Base-by-base conservation (phyloP, 2,797 vertebrate species). In the Lacerta agilis region DNA sequence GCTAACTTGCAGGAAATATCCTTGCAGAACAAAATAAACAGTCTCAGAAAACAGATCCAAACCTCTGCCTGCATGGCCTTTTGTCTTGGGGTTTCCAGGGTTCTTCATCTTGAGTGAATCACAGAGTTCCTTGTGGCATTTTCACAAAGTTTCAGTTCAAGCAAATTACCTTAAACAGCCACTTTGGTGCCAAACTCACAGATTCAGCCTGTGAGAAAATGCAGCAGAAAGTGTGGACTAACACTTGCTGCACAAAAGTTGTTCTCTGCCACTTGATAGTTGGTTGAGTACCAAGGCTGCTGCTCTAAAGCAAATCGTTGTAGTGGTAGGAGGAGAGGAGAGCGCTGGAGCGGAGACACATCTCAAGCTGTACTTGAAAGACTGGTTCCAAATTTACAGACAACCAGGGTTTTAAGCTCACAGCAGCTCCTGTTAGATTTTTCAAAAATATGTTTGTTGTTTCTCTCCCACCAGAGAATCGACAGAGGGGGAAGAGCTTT, bases 161-260 rank as follows among this genome's bases (percentile, higher is more conserved):
- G 49, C 49, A 55, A 55, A 55, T 55, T 55, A 33, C 33, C 33
- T 33, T 33, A 55, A 55, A 55, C 0, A 15, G 49, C 49, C 49
- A 55, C 49, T 15, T 55, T 55, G 49, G 49, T 55, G 13, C 49
- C 49, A 55, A 55, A 55, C 49, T 55, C 49, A 55, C 49, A 15
- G 13, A 9, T 15, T 55, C 49, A 55, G 11, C 49, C 49, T 55
- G 49, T 55, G 49, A 55, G 49, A 17, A 73, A 33, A 38, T 18
- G 33, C 17, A 18, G 33, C 18, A 17, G 33, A 20, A 73, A 7
- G 15, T 18, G 33, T 61, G 58, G 58, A 10, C 17, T 61, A 61
- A 23, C 58, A 61, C 58, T 18, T 61, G 58, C 66, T 58, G 66
- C 84, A 72, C 3, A 88, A 91, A 87, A 83, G 45, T 61, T 84